Percentiles rank a stretch among this genome's conserved stretches.
phyloP scores from a whole-genome alignment of 2,888 invertebrate species.

The Parelbella ahira region DNA sequence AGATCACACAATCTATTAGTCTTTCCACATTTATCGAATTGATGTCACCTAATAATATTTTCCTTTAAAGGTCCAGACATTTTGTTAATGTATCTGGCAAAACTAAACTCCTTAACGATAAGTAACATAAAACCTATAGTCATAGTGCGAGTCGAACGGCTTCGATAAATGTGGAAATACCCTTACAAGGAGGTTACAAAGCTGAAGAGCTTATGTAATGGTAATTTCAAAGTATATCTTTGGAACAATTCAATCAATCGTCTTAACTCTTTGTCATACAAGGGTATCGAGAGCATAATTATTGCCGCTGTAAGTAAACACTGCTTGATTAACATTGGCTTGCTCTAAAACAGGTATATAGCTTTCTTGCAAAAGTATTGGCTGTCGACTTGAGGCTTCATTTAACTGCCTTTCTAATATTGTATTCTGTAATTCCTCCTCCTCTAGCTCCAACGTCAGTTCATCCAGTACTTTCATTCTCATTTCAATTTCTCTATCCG shows the following conservation, averaged over 20 bases:
- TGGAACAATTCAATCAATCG: constrained; percentile 36
- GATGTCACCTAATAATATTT: too few species aligned
- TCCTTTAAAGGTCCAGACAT: too few species aligned
- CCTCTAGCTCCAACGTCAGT: constrained; percentile 74
- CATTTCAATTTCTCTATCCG: constrained; percentile 75
- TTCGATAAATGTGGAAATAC: constrained; percentile 8
- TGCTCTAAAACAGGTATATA: constrained; percentile 70
- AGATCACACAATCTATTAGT: constrained; percentile 6
- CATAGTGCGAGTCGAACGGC: too few species aligned
- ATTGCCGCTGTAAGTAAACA: constrained; percentile 38
- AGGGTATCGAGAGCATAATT: constrained; percentile 69
- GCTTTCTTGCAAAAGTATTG: constrained; percentile 66
- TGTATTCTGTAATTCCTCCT: constrained; percentile 72
- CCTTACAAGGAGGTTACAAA: constrained; percentile 6
- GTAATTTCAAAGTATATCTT: constrained; percentile 52
- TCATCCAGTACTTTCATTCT: constrained; percentile 78
- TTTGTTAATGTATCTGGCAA: too few species aligned
- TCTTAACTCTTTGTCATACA: constrained; percentile 60
- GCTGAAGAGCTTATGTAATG: constrained; percentile 33
- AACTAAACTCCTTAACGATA: too few species aligned
- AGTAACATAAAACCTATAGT: too few species aligned
- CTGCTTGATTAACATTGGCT: constrained; percentile 39
- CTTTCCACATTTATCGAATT: constrained; percentile 1
- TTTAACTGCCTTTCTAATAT: constrained; percentile 69
- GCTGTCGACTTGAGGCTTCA: constrained; percentile 68